Base-by-base conservation (phyloP, 2,797 vertebrate species). In the Lacerta bilineata region DNA sequence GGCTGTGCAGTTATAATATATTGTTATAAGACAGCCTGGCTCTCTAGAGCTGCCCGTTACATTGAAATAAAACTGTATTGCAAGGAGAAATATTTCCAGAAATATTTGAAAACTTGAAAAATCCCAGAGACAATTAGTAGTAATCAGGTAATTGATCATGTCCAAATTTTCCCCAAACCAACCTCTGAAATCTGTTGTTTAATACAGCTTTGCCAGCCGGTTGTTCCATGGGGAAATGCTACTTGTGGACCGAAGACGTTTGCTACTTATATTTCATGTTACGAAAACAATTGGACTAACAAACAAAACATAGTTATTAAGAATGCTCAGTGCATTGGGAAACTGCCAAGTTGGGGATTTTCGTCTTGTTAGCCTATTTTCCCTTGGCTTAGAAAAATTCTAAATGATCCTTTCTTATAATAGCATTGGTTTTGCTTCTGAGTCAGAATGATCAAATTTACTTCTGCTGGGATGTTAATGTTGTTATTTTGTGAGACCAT, bases 281-380 rank as follows among this genome's bases (percentile, higher is more conserved):
- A 95, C 92, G 86, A 87, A 95, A 94, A 93, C 84, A 91, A 93
- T 9, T 89, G 90, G 91, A 89, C 91, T 90, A 95, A 95, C 88
- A 94, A 92, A 89, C 50, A 87, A 93, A 96, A 95, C 75, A 93
- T 81, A 95, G 94, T 96, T 93, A 96, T 86, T 41, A 87, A 92
- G 85, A 90, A 88, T 89, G 89, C 93, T 95, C 89, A 89, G 43
- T 29, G 76, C 41, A 80, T 83, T 87, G 86, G 94, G 95, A 95
- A 89, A 68, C 71, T 91, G 84, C 41, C 36, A 55, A 55, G 9
- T 8, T 85, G 71, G 84, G 82, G 77, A 11, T 85, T 89, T 84
- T 84, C 27, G 4, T 3, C 29, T 89, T 93, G 91, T 93, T 87
- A 87, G 69, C 71, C 79, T 66, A 75, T 64, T 87, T 75, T 74